Evolutionary conservation across 2,797 vertebrate genomes (phyloP).

Genomic region (Urocyon cinereoargenteus): DNA sequence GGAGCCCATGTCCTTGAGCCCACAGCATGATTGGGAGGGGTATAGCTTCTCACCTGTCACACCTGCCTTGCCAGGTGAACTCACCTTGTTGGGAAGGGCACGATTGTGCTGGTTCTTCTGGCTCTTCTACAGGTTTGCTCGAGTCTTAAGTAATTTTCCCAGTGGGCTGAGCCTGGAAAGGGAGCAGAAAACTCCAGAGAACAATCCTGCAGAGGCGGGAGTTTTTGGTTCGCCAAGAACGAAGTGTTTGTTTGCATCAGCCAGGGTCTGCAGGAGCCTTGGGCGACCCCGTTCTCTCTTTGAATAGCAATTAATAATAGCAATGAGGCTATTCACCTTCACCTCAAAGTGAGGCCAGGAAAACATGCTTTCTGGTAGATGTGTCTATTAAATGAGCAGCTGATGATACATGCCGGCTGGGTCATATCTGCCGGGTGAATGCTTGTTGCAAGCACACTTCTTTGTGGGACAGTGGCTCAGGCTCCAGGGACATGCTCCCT

Average conservation of each 20-base stretch:
- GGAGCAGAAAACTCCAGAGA: background rate
- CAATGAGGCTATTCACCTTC: background rate
- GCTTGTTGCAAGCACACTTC: background rate
- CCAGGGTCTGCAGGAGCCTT: background rate
- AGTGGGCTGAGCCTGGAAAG: background rate
- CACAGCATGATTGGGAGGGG: accelerated
- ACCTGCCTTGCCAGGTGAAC: background rate
- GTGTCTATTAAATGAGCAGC: background rate
- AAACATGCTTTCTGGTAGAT: background rate
- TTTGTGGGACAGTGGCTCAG: background rate
- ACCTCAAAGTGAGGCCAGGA: background rate
- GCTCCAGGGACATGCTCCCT: background rate
- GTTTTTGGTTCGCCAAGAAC: background rate
- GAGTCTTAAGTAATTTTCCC: background rate
- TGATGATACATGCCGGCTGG: background rate
- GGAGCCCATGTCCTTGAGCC: background rate
- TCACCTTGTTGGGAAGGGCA: accelerated
- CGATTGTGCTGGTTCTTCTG: background rate
- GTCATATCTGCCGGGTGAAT: background rate
- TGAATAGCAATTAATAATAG: background rate
- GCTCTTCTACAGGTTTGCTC: background rate
- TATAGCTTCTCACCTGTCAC: background rate
- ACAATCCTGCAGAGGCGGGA: background rate
- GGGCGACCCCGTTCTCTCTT: background rate
- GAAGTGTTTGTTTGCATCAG: background rate